A percentile compares a stretch with the other conserved stretches of the same genome.
phyloP scores from a whole-genome alignment of 2,797 vertebrate genomes.

The Clarias pachynema region DNA sequence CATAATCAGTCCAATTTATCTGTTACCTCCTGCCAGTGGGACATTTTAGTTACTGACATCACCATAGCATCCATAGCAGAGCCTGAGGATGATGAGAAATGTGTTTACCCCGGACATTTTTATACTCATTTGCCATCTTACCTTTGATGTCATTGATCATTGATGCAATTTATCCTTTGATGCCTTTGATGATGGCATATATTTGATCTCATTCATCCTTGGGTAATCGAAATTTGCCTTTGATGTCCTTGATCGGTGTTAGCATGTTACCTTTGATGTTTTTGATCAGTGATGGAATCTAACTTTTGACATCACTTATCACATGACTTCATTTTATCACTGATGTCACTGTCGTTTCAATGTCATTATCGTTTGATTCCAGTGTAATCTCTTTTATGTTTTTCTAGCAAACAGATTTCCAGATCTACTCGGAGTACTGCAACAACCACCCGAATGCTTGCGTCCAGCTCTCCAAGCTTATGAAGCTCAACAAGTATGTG shows the following conservation, averaged over 20 bases:
- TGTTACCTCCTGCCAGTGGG: background rate
- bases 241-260: background rate
- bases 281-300: background rate
- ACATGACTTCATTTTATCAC: background rate
- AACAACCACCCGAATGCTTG: conserved; percentile 97
- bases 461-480: conserved; percentile 86
- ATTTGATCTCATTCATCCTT: background rate
- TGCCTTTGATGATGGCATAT: background rate
- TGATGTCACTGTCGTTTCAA: background rate
- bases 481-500: conserved; percentile 92
- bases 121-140: background rate
- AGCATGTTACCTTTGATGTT: background rate
- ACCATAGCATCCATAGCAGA: background rate
- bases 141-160: background rate
- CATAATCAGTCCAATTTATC: background rate
- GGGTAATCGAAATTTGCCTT: background rate
- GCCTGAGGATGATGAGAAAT: background rate
- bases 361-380: background rate
- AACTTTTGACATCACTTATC: background rate
- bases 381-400: background rate
- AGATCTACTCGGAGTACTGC: conserved; percentile 97
- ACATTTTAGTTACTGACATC: background rate
- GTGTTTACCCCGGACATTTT: background rate
- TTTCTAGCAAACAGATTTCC: conserved; percentile 91
- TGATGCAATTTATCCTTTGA: background rate